These are phyloP conservation scores for Cavia porcellus DNA, from an alignment of 2,113 vertebrate species.

Conservation along the genomic window DNA sequence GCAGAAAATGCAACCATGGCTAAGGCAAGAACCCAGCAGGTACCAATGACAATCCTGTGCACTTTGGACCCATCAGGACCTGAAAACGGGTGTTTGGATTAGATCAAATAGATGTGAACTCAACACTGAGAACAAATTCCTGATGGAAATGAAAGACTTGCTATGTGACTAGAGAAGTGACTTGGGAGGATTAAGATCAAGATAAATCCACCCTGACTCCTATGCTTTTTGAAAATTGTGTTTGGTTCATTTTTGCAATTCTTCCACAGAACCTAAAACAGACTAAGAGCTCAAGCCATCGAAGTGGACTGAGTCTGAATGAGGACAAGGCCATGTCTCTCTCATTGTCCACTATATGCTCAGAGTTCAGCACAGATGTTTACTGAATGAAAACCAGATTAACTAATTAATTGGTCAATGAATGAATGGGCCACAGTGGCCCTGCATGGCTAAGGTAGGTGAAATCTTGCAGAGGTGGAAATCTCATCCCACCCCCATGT, in stretches of 20 bases:
- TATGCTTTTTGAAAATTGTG: background rate
- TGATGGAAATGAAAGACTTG: background rate
- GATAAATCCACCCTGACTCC: background rate
- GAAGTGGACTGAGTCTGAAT: background rate
- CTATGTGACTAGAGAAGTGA: background rate
- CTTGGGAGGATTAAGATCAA: background rate
- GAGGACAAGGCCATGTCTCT: background rate
- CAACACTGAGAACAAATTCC: background rate
- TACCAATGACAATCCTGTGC: background rate
- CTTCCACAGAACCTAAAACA: background rate
- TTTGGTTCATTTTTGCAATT: background rate
- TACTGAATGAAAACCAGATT: background rate
- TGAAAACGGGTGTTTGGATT: background rate
- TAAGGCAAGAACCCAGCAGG: background rate
- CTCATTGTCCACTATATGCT: background rate
- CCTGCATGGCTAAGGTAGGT: background rate
- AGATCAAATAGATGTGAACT: background rate
- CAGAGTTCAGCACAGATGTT: background rate
- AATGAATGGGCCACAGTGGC: background rate
- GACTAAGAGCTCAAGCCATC: accelerated
- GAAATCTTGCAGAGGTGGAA: background rate
- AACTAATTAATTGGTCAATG: background rate
- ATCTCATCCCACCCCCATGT: accelerated
- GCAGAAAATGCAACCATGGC: background rate
- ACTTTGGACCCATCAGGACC: background rate